Evolutionary conservation across 2,113 vertebrate genomes (phyloP).

Genomic region (Alethe diademata): DNA sequence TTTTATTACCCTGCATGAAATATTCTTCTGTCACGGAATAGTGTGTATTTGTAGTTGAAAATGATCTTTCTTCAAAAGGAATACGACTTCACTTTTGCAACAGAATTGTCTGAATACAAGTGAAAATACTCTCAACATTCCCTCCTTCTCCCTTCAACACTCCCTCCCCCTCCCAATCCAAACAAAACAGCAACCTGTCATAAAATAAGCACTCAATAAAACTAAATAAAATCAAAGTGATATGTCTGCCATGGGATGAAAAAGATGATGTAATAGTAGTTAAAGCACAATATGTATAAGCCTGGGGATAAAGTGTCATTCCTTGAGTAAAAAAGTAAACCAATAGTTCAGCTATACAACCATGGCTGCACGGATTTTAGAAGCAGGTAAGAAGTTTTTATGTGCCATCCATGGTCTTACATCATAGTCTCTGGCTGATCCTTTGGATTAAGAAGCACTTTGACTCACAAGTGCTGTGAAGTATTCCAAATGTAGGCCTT

Average conservation of each 20-base stretch:
- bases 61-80: not conserved
- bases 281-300: not conserved
- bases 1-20: not conserved
- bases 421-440: not conserved
- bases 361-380: not conserved
- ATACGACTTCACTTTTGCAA: not conserved
- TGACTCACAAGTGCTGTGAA: not conserved
- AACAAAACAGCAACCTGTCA: not conserved
- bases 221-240: not conserved
- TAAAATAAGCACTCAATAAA: not conserved
- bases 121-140: not conserved
- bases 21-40: not conserved
- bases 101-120: not conserved
- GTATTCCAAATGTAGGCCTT: not conserved
- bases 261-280: not conserved
- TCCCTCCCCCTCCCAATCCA: not conserved
- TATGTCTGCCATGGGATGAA: not conserved
- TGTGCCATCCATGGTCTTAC: not conserved
- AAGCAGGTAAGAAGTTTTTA: not conserved
- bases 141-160: not conserved
- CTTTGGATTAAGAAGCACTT: not conserved
- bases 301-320: not conserved
- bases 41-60: not conserved
- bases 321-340: slow-evolving; percentile 16
- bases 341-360: not conserved